Evolutionary conservation across 2,888 invertebrate genomes (phyloP).

Genomic region (Muschampia plurimacula): DNA sequence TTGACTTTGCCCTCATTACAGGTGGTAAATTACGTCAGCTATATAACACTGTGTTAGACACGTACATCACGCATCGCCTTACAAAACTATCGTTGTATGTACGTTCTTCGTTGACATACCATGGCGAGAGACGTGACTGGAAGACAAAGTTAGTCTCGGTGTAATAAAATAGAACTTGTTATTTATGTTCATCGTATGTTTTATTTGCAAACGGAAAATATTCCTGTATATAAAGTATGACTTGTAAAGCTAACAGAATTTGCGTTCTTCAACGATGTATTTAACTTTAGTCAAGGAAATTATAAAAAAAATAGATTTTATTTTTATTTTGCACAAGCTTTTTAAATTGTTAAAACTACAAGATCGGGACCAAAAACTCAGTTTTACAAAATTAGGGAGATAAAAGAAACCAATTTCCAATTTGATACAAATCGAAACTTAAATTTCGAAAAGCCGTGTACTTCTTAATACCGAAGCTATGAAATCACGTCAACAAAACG

Average conservation of each 20-base stretch:
- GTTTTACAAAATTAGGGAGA: neutral
- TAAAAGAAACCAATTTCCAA: neutral
- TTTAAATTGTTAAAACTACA: neutral
- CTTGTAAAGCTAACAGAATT: slow-evolving; percentile 9
- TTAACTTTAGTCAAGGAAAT: neutral
- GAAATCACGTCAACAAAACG: slow-evolving; percentile 16
- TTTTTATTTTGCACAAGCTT: neutral
- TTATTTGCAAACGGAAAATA: slow-evolving; percentile 27
- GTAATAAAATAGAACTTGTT: slow-evolving; percentile 25
- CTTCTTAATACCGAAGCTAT: neutral
- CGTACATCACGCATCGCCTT: slow-evolving; percentile 57
- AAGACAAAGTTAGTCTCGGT: slow-evolving; percentile 36
- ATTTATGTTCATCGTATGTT: slow-evolving; percentile 30
- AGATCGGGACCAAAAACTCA: no score
- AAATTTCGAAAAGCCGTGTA: slow-evolving; percentile 2
- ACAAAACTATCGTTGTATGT: slow-evolving; percentile 58
- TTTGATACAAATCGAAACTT: neutral
- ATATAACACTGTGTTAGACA: slow-evolving; percentile 57
- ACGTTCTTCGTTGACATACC: slow-evolving; percentile 52
- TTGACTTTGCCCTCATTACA: slow-evolving; percentile 72
- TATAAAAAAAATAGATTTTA: neutral
- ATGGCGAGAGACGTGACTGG: slow-evolving; percentile 42
- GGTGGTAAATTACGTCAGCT: slow-evolving; percentile 61
- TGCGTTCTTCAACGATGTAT: neutral
- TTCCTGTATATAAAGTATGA: neutral